Conservation (phyloP, 2,888 invertebrate genomes). For the Drosophila pseudotakahashii region DNA sequence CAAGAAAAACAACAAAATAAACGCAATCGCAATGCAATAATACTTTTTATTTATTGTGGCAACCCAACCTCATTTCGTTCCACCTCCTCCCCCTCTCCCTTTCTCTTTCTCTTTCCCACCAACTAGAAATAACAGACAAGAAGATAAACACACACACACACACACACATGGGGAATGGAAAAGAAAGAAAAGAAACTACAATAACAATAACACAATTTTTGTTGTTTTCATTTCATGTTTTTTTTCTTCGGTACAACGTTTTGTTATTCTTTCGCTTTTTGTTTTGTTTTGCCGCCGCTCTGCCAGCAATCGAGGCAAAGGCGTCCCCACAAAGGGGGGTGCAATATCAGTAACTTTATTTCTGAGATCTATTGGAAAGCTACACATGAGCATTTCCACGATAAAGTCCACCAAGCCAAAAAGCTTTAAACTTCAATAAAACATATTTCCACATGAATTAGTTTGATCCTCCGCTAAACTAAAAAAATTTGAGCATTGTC, state of each 20-base stretch:
- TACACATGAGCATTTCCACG: too few relatives aligned
- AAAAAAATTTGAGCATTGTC: too few relatives aligned
- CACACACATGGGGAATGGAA: slow-evolving; percentile 21
- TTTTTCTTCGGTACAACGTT: slow-evolving; percentile 47
- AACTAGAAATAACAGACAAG: slow-evolving; percentile 38
- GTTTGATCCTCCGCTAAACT: too few relatives aligned
- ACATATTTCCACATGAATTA: too few relatives aligned
- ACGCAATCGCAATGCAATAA: neutral
- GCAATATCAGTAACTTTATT: neutral
- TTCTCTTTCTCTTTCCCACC: slow-evolving; percentile 1
- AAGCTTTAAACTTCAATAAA: too few relatives aligned
- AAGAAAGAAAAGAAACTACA: slow-evolving; percentile 23
- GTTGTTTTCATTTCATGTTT: slow-evolving; percentile 66
- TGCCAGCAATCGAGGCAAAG: slow-evolving; percentile 33
- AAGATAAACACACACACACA: slow-evolving; percentile 46
- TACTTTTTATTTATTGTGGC: slow-evolving; percentile 38
- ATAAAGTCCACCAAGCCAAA: too few relatives aligned
- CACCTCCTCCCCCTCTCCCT: neutral
- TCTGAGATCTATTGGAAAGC: neutral
- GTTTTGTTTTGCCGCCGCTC: slow-evolving; percentile 55
- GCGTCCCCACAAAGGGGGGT: slow-evolving; percentile 6
- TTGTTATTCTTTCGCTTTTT: slow-evolving; percentile 56
- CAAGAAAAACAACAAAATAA: slow-evolving; percentile 1
- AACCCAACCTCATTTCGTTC: slow-evolving; percentile 20
- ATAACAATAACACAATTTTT: slow-evolving; percentile 21